Base-by-base conservation (phyloP, 2,888 invertebrate species). In the Calameuta pallipes region DNA sequence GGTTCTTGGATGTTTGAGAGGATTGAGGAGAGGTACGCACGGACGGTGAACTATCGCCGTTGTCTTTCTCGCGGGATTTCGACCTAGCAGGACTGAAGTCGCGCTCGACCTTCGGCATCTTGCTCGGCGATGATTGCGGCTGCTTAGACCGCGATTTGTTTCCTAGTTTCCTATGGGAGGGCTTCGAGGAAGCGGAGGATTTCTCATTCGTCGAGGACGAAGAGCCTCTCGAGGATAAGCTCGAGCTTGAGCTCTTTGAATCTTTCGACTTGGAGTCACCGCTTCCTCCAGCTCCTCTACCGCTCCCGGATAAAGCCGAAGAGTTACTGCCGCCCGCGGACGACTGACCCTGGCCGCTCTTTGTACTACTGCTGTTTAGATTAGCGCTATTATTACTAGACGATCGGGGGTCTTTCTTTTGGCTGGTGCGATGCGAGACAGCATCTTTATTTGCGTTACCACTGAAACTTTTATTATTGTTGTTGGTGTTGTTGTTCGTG, bases 1-100 rank as follows among this genome's bases (percentile, higher is more conserved):
- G 90, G 81, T 82, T 88, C 83, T 89, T 86, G 81, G 30, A 93
- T 91, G 83, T 92, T 92, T 91, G 93, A 92, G 90, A 91, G 88
- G 88, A 89, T 77, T 90, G 88, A 79, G 91, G 90, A 41, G 69
- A 78, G 15, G 78, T 78, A 23, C 78, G 81, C 78, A 83, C 82
- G 74, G 83, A 86, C 80, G 83, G 83, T 37, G 86, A 87, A 82
- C 86, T 84, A 73, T 76, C 86, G 78, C 81, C 84, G 84, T 83
- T 89, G 81, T 89, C 89, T 77, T 88, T 89, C 73, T 89, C 89
- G 82, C 89, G 89, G 79, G 89, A 89, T 83, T 90, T 89, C 36
- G 88, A 89, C 83, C 90, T 87, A 87, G 87, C 81, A 73, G 89
- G 89, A 85, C 89, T 90, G 73, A 79, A 77, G 79, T 87, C 87